A percentile compares a stretch with the other conserved stretches of the same genome.
Evolutionary conservation across 2,113 vertebrate species (phyloP).

Genomic region (Ovis aries): ARS-UI_Ramb_v3.0 NC_056057.1:119878001-119878500

Average conservation of each 20-base stretch:
- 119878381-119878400: background rate
- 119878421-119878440: background rate
- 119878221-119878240: too few relatives aligned
- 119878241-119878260: background rate
- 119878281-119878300: background rate
- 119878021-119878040: background rate
- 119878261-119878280: background rate
- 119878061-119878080: background rate
- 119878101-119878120: too few relatives aligned
- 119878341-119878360: background rate
- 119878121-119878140: too few relatives aligned
- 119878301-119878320: background rate
- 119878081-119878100: too few relatives aligned
- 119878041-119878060: background rate
- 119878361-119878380: background rate
- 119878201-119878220: background rate
- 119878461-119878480: accelerated
- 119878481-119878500: accelerated
- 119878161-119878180: too few relatives aligned
- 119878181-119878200: too few relatives aligned
- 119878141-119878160: too few relatives aligned
- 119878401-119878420: background rate
- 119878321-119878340: background rate
- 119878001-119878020: background rate
- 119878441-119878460: background rate